Base-by-base conservation (phyloP, 2,113 vertebrate genomes). In the Morone chrysops region DNA sequence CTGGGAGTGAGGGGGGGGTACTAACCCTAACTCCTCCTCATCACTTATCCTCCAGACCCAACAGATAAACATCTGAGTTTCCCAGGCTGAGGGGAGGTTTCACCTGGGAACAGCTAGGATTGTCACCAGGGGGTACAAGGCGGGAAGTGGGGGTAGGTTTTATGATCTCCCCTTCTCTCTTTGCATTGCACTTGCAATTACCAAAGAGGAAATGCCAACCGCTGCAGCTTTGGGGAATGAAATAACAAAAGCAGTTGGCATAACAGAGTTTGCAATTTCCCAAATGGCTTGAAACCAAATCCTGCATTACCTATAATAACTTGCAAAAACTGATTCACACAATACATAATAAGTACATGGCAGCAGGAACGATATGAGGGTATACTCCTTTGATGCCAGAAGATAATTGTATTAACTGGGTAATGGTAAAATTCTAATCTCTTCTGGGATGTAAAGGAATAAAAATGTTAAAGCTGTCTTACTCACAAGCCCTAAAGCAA, bases 1-100 rank as follows among this genome's bases (percentile, higher is more conserved):
- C 31, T 43, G n/a, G 31, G 63, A 62, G 59, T 4, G 59, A 40
- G 20, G 8, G 65, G 54, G 68, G 71, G 51, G 51, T 4, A 18
- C 14, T 53, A 61, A 63, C 59, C 47, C 31, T 20, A 60, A 79
- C 80, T 84, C 75, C 80, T 89, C 78, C 89, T 83, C 65, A 48
- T 54, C 69, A 82, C 76, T 88, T 83, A 85, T 86, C 81, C 76
- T 80, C 80, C 89, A 85, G 80, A 80, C 76, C 72, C 70, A 61
- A 74, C 80, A 90, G 92, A 94, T 91, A 93, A 91, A 92, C 81
- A 90, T 86, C 87, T 54, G 80, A 77, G 51, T 86, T 91, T 93
- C 92, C 89, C 89, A 92, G 91, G 85, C 89, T 41, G 45, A 73
- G 72, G 70, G 47, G 45, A 78, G 40, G 80, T 45, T 87, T 88